Conservation (phyloP, 1,140 invertebrate genomes). For the Eurosta solidaginis region DNA sequence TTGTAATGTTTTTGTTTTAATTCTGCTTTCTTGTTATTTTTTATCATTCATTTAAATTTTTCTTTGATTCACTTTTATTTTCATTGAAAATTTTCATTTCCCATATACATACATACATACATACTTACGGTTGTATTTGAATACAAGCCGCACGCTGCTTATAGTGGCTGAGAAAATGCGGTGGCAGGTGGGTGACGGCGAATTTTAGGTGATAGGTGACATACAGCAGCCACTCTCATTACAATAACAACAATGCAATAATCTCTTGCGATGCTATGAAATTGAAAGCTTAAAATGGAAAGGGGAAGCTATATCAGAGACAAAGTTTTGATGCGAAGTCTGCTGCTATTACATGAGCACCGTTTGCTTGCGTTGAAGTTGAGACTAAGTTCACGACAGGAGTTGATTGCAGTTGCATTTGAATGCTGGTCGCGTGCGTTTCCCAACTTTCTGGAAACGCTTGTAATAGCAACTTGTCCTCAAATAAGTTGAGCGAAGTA, state of each 20-base stretch:
- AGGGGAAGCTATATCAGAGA: not conserved
- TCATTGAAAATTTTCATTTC: conserved; percentile 17
- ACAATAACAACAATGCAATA: not conserved
- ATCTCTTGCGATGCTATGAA: not conserved
- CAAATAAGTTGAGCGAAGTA: too few relatives aligned
- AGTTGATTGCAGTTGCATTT: conserved; percentile 5
- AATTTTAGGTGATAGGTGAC: not conserved
- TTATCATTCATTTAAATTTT: not conserved
- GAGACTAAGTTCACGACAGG: not conserved
- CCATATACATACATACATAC: not conserved
- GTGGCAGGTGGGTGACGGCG: not conserved
- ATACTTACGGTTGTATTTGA: not conserved
- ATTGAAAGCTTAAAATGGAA: too few relatives aligned
- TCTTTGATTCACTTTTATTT: conserved; percentile 11
- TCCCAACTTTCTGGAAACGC: not conserved
- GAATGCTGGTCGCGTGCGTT: not conserved
- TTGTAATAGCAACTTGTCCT: not conserved
- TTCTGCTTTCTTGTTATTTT: conserved; percentile 2
- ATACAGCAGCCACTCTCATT: not conserved
- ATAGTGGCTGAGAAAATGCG: not conserved
- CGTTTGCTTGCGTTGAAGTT: not conserved
- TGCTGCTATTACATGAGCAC: not conserved
- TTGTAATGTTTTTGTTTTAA: not conserved
- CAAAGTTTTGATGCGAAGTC: not conserved
- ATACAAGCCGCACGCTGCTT: not conserved